Evolutionary conservation across 2,113 vertebrate genomes (phyloP).

Genomic region (Dolichallabes microphthalmus): DNA sequence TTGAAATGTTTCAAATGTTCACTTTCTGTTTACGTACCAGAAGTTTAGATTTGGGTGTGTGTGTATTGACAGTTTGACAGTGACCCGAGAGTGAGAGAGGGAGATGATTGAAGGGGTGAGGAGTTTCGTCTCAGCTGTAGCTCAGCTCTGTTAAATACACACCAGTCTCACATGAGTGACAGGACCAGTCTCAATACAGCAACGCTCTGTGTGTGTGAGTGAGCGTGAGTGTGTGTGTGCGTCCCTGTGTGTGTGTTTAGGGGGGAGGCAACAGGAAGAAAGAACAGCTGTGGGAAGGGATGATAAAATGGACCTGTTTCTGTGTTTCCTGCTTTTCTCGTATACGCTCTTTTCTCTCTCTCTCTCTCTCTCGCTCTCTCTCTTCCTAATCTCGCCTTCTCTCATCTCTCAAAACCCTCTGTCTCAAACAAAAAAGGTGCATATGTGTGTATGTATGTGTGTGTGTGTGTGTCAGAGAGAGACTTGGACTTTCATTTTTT

Average conservation of each 20-base stretch:
- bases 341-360: conserved; percentile 17
- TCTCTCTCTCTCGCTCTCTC: neutral
- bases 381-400: neutral
- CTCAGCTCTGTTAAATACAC: conserved; percentile 58
- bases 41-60: neutral
- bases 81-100: neutral
- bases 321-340: conserved; percentile 20
- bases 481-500: neutral
- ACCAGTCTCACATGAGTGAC: conserved; percentile 49
- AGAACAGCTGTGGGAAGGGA: conserved; percentile 35
- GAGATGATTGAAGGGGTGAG: conserved; percentile 27
- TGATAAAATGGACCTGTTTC: conserved; percentile 28
- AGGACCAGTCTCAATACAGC: conserved; percentile 33
- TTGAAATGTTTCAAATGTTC: neutral
- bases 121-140: conserved; percentile 48
- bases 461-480: conserved; percentile 27
- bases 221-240: conserved; percentile 2
- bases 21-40: neutral
- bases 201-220: neutral
- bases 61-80: neutral
- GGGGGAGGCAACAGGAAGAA: conserved; percentile 18
- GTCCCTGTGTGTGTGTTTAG: neutral
- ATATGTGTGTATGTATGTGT: conserved; percentile 38
- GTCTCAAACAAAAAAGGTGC: neutral
- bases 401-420: neutral